Evolutionary conservation across 2,888 invertebrate genomes (phyloP).

Genomic region (Acanthococcus lagerstroemiae): DNA sequence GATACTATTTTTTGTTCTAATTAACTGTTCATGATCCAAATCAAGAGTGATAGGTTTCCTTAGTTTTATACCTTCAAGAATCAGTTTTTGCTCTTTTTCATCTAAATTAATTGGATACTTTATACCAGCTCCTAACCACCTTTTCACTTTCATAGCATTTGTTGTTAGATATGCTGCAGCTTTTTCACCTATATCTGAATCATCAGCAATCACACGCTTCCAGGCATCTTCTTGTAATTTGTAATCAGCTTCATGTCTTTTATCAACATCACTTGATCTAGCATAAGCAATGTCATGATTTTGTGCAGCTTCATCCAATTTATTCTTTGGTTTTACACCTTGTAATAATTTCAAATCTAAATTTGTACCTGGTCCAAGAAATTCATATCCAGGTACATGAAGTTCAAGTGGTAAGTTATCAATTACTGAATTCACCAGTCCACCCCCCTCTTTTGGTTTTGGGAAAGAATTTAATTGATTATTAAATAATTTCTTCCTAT

Average conservation of each 20-base stretch:
- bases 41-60: neutral
- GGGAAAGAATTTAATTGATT: neutral
- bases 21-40: neutral
- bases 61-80: conserved; percentile 3
- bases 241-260: conserved; percentile 26
- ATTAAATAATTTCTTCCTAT: neutral
- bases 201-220: conserved; percentile 29
- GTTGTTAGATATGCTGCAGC: conserved; percentile 12
- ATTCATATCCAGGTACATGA: conserved; percentile 3
- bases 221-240: conserved; percentile 23
- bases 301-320: conserved; percentile 6
- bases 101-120: neutral
- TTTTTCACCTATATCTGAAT: conserved; percentile 26
- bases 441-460: neutral
- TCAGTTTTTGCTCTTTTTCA: conserved; percentile 4
- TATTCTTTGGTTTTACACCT: conserved; percentile 4
- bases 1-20: neutral
- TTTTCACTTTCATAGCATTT: conserved; percentile 29
- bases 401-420: neutral
- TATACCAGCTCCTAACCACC: conserved; percentile 15
- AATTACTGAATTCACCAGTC: neutral
- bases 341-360: conserved; percentile 15
- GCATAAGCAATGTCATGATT: conserved; percentile 16
- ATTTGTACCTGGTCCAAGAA: conserved; percentile 1
- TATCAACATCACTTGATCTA: conserved; percentile 5